Evolutionary conservation across 2,888 invertebrate species (phyloP), one percentile per base, ranked within the genome.

Genomic region (Platycnemis pennipes): DNA sequence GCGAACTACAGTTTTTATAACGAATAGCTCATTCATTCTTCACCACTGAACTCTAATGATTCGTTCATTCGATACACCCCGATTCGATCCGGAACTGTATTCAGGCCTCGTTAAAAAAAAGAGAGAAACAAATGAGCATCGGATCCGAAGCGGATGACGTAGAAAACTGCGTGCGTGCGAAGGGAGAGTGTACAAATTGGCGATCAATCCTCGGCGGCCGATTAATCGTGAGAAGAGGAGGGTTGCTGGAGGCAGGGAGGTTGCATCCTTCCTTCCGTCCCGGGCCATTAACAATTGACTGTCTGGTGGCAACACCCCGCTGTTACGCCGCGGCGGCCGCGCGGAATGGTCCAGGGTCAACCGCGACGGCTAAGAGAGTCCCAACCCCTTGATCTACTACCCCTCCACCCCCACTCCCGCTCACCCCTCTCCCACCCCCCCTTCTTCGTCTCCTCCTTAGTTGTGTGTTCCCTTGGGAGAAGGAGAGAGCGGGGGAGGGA

Each of bases 11-110:
- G 11, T 77, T 77, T 77, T 77, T 26, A 37, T 37, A 77, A 37
- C 77, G 77, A 37, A 77, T 37, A 77, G 77, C 77, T 77, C 37
- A 13, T 37, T 77, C 77, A 77, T 77, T 16, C 77, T 77, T 77
- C 77, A 1, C 77, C 31, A 77, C 77, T 77, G 37, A 77, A 37
- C 77, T 77, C 37, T 77, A 77, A 77, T 37, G 77, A 77, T 77
- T 37, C 77, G 77, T 77, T 77, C 77, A 77, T 91, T 91, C 91
- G 91, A 91, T 63, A 91, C 91, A 91, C 91, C 69, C 42, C 42
- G 89, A 89, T 63, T 89, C 89, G 89, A 56, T 31, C 31, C 53
- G 89, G 53, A 87, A 87, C 46, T 45, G 45, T 44, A 87, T 87
- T 87, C 87, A 46, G 53, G 42, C 56, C 53, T 89, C 91, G 63